Percentiles rank a stretch among this genome's conserved stretches.
phyloP scores from a whole-genome alignment of 2,113 vertebrate genomes.

The Deroptyus accipitrinus region DNA sequence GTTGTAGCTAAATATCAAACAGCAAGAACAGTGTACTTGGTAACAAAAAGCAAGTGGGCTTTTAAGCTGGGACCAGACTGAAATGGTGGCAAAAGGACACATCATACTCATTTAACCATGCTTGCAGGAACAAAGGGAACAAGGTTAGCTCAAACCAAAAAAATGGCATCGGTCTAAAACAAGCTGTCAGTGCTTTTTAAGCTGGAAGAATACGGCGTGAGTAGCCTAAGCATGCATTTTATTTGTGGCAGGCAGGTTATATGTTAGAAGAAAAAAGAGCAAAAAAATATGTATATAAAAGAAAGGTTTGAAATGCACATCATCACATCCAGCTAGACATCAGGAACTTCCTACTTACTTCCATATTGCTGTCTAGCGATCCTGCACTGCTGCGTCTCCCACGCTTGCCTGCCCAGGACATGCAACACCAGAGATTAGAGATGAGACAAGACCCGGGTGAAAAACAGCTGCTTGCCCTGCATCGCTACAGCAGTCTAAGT shows the following conservation, averaged over 20 bases:
- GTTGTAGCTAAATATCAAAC: conserved; percentile 57
- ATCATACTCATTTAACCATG: conserved; percentile 85
- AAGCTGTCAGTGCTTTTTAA: conserved; percentile 76
- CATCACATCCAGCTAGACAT: conserved; percentile 84
- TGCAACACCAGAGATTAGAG: conserved; percentile 96
- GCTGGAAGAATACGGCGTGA: conserved; percentile 77
- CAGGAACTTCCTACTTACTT: conserved; percentile 93
- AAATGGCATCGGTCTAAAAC: conserved; percentile 73
- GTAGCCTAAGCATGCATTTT: conserved; percentile 91
- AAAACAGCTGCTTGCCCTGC: conserved; percentile 58
- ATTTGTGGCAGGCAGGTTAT: conserved; percentile 79
- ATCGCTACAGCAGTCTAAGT: conserved; percentile 30
- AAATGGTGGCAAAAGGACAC: conserved; percentile 69
- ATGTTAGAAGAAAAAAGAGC: conserved; percentile 76
- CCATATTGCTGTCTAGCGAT: conserved; percentile 99
- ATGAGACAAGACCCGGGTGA: conserved; percentile 76
- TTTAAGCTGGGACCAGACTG: conserved; percentile 63
- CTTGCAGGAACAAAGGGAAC: conserved; percentile 79
- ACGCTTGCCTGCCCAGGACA: conserved; percentile 99
- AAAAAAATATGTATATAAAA: conserved; percentile 72
- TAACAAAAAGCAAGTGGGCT: conserved; percentile 69
- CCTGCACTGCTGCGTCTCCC: conserved; percentile 99
- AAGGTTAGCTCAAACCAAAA: conserved; percentile 74
- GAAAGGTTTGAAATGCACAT: conserved; percentile 82
- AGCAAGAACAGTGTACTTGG: conserved; percentile 62